Conservation (phyloP, 2,888 invertebrate genomes). For the Platypus cylindrus region DNA sequence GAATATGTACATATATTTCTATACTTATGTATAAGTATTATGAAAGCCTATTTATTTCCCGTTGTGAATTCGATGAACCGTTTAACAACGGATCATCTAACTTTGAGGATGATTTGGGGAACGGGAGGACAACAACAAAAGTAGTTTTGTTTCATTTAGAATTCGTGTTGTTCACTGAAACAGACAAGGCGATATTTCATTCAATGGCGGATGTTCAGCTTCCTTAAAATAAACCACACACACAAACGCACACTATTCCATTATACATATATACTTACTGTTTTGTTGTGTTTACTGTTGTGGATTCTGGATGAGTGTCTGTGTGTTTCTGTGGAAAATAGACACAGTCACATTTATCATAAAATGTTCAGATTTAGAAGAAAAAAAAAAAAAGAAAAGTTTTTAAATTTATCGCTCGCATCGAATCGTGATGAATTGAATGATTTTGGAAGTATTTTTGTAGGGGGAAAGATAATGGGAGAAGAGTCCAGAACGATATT, state of each 20-base stretch:
- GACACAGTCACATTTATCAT: conserved; percentile 30
- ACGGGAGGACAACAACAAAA: conserved; percentile 32
- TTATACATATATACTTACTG: no score
- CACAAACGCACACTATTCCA: conserved; percentile 33
- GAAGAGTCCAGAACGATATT: no score
- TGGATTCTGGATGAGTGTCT: background rate
- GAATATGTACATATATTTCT: no score
- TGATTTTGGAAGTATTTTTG: no score
- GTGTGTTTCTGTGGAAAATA: background rate
- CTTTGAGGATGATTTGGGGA: no score
- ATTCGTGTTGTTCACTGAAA: conserved; percentile 29
- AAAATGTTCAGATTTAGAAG: conserved; percentile 29
- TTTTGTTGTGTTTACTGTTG: no score
- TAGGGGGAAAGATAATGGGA: no score
- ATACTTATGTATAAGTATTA: no score
- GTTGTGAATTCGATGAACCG: conserved; percentile 31
- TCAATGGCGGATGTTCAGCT: conserved; percentile 35
- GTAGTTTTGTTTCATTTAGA: conserved; percentile 29
- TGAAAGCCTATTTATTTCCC: conserved; percentile 35
- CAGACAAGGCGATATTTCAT: conserved; percentile 36
- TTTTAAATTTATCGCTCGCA: no score
- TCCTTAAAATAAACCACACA: conserved; percentile 36
- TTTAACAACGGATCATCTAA: conserved; percentile 35
- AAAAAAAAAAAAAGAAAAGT: no score
- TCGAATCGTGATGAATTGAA: no score